Evolutionary conservation across 2,797 vertebrate species (phyloP).

Genomic region (Peromyscus attwateri): DNA sequence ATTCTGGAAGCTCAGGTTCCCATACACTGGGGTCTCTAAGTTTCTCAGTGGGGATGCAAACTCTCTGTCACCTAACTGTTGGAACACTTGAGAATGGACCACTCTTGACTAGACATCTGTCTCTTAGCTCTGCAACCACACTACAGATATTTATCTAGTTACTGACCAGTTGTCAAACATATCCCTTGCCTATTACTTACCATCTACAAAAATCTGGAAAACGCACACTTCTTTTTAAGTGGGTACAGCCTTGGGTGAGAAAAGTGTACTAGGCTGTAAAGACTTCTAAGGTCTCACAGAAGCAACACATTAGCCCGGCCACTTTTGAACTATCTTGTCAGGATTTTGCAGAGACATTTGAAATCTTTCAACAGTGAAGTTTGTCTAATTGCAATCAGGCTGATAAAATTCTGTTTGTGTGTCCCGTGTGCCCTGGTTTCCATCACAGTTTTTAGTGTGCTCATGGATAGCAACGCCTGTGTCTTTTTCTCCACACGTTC

Average conservation of each 20-base stretch:
- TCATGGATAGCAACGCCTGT: slow-evolving; percentile 79
- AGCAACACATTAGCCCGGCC: slow-evolving; percentile 67
- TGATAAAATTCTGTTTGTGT: slow-evolving; percentile 89
- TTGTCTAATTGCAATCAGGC: slow-evolving; percentile 85
- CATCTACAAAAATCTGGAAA: slow-evolving; percentile 78
- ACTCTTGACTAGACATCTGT: slow-evolving; percentile 59
- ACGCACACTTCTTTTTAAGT: slow-evolving; percentile 76
- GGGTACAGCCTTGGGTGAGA: not conserved
- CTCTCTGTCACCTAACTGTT: not conserved
- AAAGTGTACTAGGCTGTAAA: slow-evolving; percentile 77
- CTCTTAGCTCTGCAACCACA: not conserved
- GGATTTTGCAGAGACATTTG: slow-evolving; percentile 82
- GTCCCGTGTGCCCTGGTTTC: slow-evolving; percentile 83
- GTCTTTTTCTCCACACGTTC: slow-evolving; percentile 68
- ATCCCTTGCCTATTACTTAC: slow-evolving; percentile 67
- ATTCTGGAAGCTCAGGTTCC: not conserved
- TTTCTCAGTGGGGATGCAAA: slow-evolving; percentile 29
- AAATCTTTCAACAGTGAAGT: slow-evolving; percentile 84
- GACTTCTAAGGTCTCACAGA: slow-evolving; percentile 78
- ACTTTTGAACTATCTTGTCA: slow-evolving; percentile 83
- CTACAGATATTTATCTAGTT: slow-evolving; percentile 59
- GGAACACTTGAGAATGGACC: slow-evolving; percentile 1
- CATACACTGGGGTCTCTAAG: not conserved
- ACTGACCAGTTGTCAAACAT: slow-evolving; percentile 68
- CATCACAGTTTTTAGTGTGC: slow-evolving; percentile 81